A percentile compares a stretch with the other conserved stretches of the same genome.
Evolutionary conservation across 2,888 invertebrate genomes (phyloP).

Genomic region (Acanthoscelides obtectus): DNA sequence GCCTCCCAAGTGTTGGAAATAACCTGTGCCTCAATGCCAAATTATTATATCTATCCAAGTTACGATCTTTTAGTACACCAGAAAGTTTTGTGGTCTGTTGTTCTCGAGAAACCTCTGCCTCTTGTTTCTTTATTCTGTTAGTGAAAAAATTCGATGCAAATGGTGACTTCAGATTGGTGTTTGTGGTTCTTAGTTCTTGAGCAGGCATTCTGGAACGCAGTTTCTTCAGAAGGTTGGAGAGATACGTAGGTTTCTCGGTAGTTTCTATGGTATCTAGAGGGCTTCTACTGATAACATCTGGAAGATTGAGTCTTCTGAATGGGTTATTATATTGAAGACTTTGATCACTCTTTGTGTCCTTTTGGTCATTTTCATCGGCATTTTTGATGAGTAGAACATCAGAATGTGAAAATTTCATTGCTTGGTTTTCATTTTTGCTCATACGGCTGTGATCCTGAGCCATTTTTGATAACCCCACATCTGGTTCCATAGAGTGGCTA

Average conservation of each 20-base stretch:
- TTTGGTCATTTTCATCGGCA: background rate
- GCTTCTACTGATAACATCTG: background rate
- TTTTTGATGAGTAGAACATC: background rate
- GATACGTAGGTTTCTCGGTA: background rate
- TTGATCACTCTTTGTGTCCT: background rate
- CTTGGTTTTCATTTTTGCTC: background rate
- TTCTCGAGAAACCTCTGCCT: background rate
- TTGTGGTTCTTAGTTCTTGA: background rate
- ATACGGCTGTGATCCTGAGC: background rate
- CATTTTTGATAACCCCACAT: background rate
- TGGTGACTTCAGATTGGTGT: background rate
- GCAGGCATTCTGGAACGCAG: background rate
- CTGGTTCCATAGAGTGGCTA: background rate
- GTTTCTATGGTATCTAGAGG: background rate
- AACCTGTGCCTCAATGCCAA: background rate
- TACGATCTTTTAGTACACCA: background rate
- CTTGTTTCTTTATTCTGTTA: background rate
- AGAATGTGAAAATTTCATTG: background rate
- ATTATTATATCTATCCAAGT: background rate
- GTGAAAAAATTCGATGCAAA: background rate
- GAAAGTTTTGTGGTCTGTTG: background rate
- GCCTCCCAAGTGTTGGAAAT: background rate
- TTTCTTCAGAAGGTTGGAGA: background rate
- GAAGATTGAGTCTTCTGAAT: background rate
- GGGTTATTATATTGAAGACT: background rate